Evolutionary conservation across 1,140 invertebrate species (phyloP).

Genomic region (Drosophila suzukii): DNA sequence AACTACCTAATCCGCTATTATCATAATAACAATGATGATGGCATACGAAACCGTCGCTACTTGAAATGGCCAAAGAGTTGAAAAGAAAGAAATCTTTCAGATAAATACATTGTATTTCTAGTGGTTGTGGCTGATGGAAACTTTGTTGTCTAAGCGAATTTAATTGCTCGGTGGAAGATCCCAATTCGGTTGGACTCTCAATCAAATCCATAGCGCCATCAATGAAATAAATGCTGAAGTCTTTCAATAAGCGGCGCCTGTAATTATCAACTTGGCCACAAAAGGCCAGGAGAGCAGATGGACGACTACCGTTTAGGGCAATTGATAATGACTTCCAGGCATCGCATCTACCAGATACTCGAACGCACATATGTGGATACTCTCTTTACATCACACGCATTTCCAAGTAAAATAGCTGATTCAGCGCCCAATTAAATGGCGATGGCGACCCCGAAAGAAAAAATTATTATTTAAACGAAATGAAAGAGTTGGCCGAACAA

Average conservation of each 20-base stretch:
- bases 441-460: conserved; percentile 44
- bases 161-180: conserved; percentile 61
- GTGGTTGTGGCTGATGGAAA: conserved; percentile 7
- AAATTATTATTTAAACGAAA: conserved; percentile 53
- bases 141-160: conserved; percentile 71
- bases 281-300: conserved; percentile 61
- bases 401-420: conserved; percentile 70
- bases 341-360: conserved; percentile 63
- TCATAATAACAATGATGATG: conserved; percentile 61
- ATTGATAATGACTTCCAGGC: conserved; percentile 59
- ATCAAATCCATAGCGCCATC: conserved; percentile 60
- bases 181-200: conserved; percentile 42
- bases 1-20: conserved; percentile 69
- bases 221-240: conserved; percentile 55
- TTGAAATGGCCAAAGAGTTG: conserved; percentile 40
- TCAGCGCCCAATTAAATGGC: conserved; percentile 72
- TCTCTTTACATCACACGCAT: conserved; percentile 26
- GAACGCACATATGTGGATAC: conserved; percentile 17
- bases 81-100: conserved; percentile 29
- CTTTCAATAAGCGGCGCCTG: conserved; percentile 76
- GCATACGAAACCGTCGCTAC: conserved; percentile 69
- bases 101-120: conserved; percentile 23
- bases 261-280: conserved; percentile 67
- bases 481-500: conserved; percentile 72
- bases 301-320: conserved; percentile 79